phyloP scores from a whole-genome alignment of 2,888 invertebrate species.

The Netelia virgata region DNA sequence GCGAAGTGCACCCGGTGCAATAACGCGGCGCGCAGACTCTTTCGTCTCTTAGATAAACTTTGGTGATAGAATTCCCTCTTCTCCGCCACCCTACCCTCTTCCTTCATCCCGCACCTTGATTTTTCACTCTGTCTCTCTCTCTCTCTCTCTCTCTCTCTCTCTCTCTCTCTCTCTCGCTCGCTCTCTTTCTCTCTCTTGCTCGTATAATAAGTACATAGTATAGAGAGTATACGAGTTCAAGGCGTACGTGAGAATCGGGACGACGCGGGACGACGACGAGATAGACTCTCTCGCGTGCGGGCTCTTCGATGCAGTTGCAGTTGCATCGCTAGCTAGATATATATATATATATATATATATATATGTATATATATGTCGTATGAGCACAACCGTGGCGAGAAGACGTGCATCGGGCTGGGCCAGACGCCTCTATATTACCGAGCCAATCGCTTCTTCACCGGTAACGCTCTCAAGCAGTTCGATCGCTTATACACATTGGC shows the following conservation, averaged over 20 bases:
- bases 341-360: slow-evolving; percentile 9
- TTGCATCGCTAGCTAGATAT: slow-evolving; percentile 27
- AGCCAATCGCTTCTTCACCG: slow-evolving; percentile 67
- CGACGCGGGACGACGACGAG: slow-evolving; percentile 71
- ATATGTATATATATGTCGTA: background rate
- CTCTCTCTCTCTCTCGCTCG: slow-evolving; percentile 40
- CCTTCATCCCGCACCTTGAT: slow-evolving; percentile 9
- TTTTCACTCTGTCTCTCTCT: slow-evolving; percentile 36
- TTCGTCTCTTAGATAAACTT: slow-evolving; percentile 74
- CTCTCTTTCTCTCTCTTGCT: slow-evolving; percentile 54
- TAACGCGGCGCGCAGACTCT: slow-evolving; percentile 41
- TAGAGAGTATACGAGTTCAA: slow-evolving; percentile 72
- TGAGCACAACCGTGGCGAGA: slow-evolving; percentile 14
- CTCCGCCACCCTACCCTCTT: slow-evolving; percentile 2
- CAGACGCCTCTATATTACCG: slow-evolving; percentile 36
- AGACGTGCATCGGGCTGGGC: slow-evolving; percentile 46
- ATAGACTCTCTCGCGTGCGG: slow-evolving; percentile 76
- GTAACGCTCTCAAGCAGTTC: slow-evolving; percentile 52
- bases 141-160: slow-evolving; percentile 60
- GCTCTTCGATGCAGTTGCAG: slow-evolving; percentile 66
- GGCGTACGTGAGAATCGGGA: slow-evolving; percentile 83
- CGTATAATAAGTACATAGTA: slow-evolving; percentile 76
- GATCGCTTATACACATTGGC: slow-evolving; percentile 45
- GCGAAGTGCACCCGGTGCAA: slow-evolving; percentile 41
- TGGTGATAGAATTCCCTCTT: slow-evolving; percentile 71